Base-by-base conservation (phyloP, 2,797 vertebrate species). In the Diplodus puntazzo region DNA sequence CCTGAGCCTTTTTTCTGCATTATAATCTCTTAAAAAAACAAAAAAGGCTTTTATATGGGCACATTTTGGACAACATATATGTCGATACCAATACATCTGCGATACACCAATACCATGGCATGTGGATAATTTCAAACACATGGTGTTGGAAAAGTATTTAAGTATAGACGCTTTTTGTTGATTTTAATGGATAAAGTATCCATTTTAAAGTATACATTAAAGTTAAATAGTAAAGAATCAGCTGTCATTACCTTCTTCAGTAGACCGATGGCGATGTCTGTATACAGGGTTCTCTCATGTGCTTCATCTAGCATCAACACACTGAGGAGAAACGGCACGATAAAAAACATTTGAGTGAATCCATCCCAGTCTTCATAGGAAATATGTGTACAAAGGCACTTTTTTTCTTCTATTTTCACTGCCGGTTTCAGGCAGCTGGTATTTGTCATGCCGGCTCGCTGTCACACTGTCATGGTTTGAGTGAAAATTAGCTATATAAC, bases 251-350 rank as follows among this genome's bases (percentile, higher is more conserved):
- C 98, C 97, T 99, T 99, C 94, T 99, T 99, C 48, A 99, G 95
- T 20, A 99, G 95, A 54, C 98, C 98, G 65, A 99, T 97, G 74
- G 97, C 97, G 84, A 99, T 99, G 91, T 99, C 98, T 17, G 98
- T 99, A 83, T 98, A 98, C 54, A 99, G 93, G 23, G 98, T 99
- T 82, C 98, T 96, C 89, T 99, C 98, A 0, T 99, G 98, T 55
- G 98, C 98, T 94, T 99, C 98, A 68, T 99, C 98, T 68, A 99
- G 90, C 95, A 99, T 97, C 84, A 99, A 94, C 49, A 97, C 97
- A 90, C 98, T 99, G 89, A 48, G 43, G 74, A 90, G 14, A 39
- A 27, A 74, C 4, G 73, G 21, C 58, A 79, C 39, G 70, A 77
- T 1, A 68, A 18, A 76, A 16, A 39, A n/a, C 2, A 75, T 61